These are phyloP conservation scores for Sinotaia quadrata DNA, from an alignment of 2,888 invertebrate genomes.

Conservation along the genomic window DNA sequence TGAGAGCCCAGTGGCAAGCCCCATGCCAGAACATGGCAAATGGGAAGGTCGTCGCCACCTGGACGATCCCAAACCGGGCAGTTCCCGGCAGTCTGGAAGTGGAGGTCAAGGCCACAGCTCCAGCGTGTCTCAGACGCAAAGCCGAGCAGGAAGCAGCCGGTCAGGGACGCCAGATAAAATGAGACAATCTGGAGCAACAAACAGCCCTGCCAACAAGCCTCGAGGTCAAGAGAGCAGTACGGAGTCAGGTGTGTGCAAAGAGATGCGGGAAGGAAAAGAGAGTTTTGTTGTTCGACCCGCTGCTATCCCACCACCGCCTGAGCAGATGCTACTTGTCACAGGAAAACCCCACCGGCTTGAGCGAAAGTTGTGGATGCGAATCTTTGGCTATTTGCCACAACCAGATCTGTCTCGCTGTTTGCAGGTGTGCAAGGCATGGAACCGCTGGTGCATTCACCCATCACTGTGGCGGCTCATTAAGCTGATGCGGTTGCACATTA, in stretches of 20 bases:
- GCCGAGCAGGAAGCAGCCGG: neutral
- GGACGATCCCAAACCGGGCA: slow-evolving; percentile 21
- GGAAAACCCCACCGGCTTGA: slow-evolving; percentile 62
- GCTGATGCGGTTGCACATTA: slow-evolving; percentile 79
- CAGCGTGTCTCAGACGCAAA: neutral
- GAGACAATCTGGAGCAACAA: neutral
- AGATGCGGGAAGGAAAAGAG: slow-evolving; percentile 39
- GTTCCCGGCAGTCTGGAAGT: slow-evolving; percentile 11
- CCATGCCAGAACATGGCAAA: slow-evolving; percentile 1
- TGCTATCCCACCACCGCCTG: slow-evolving; percentile 62
- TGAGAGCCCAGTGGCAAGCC: slow-evolving; percentile 5
- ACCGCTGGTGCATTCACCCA: slow-evolving; percentile 87
- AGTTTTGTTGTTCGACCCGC: slow-evolving; percentile 65
- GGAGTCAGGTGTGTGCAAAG: slow-evolving; percentile 20
- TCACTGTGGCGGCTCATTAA: slow-evolving; percentile 88
- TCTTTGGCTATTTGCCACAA: slow-evolving; percentile 72
- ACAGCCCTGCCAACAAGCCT: neutral
- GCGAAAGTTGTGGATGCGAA: slow-evolving; percentile 69
- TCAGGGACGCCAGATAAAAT: slow-evolving; percentile 7
- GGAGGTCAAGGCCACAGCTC: neutral
- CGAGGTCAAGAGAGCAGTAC: slow-evolving; percentile 13
- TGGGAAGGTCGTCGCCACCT: slow-evolving; percentile 15
- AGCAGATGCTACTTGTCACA: slow-evolving; percentile 45
- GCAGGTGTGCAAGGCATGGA: slow-evolving; percentile 91
- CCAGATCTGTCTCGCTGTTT: slow-evolving; percentile 77